Percentiles rank a stretch among this genome's conserved stretches.
phyloP scores from a whole-genome alignment of 2,888 invertebrate species.

The Rapana venosa region DNA sequence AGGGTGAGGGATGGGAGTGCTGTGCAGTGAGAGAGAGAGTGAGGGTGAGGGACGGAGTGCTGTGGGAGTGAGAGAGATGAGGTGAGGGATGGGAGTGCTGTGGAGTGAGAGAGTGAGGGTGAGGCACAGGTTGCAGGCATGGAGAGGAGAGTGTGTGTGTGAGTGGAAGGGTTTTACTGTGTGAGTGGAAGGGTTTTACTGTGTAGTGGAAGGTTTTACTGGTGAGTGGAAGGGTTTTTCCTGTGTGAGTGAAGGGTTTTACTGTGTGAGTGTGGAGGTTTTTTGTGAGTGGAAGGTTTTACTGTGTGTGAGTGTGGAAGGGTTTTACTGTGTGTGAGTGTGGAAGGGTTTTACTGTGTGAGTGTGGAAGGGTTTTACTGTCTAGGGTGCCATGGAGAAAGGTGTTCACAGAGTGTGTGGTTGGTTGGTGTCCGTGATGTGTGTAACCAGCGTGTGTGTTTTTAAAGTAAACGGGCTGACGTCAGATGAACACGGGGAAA shows the following conservation, averaged over 20 bases:
- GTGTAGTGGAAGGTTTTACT: too few relatives aligned
- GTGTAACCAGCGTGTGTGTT: too few relatives aligned
- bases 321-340: too few relatives aligned
- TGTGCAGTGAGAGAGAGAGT: not conserved
- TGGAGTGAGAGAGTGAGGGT: too few relatives aligned
- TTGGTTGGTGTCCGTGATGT: too few relatives aligned
- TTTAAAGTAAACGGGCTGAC: too few relatives aligned
- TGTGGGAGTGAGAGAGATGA: too few relatives aligned
- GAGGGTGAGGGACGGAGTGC: not conserved
- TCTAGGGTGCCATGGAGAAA: not conserved
- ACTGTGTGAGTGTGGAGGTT: not conserved
- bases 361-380: not conserved
- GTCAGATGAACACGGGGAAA: too few relatives aligned
- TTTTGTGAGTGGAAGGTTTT: not conserved
- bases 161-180: not conserved
- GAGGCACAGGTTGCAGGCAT: too few relatives aligned
- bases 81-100: too few relatives aligned
- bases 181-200: not conserved
- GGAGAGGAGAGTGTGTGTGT: too few relatives aligned
- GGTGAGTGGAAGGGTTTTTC: too few relatives aligned
- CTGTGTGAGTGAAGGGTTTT: not conserved
- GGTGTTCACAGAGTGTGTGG: not conserved
- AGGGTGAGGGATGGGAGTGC: not conserved
- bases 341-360: not conserved
- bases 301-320: not conserved